Conservation (phyloP, 2,113 vertebrate species). For the Martes martes region DNA sequence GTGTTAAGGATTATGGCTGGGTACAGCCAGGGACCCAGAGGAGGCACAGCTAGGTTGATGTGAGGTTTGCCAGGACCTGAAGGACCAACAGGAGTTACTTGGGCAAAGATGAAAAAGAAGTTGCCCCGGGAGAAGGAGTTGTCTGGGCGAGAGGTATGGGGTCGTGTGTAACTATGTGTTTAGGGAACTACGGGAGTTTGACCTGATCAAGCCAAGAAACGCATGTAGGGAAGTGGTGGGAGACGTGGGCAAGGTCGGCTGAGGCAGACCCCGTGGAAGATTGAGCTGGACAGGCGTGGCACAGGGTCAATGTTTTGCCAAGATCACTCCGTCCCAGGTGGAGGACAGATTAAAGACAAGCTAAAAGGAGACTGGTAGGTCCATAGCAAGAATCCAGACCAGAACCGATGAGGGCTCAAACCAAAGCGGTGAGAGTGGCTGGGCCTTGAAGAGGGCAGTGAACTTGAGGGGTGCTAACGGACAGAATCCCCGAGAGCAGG, state of each 20-base stretch:
- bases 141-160: not conserved
- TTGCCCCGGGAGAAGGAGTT: rapidly evolving
- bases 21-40: too few relatives aligned
- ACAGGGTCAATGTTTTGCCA: not conserved
- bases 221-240: rapidly evolving
- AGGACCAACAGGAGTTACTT: not conserved
- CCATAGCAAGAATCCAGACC: not conserved
- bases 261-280: too few relatives aligned
- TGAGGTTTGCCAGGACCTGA: not conserved
- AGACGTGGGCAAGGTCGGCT: rapidly evolving
- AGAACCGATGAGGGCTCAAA: too few relatives aligned
- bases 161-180: not conserved
- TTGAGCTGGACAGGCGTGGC: too few relatives aligned
- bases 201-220: rapidly evolving
- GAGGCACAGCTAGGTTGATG: not conserved
- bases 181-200: not conserved
- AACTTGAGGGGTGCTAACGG: rapidly evolving
- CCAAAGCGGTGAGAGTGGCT: too few relatives aligned
- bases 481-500: rapidly evolving
- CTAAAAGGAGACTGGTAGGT: not conserved
- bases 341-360: not conserved
- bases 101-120: not conserved
- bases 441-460: not conserved
- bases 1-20: not conserved
- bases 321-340: too few relatives aligned